phyloP scores from a whole-genome alignment of 1,140 invertebrate species.

The Chionoecetes opilio region DNA sequence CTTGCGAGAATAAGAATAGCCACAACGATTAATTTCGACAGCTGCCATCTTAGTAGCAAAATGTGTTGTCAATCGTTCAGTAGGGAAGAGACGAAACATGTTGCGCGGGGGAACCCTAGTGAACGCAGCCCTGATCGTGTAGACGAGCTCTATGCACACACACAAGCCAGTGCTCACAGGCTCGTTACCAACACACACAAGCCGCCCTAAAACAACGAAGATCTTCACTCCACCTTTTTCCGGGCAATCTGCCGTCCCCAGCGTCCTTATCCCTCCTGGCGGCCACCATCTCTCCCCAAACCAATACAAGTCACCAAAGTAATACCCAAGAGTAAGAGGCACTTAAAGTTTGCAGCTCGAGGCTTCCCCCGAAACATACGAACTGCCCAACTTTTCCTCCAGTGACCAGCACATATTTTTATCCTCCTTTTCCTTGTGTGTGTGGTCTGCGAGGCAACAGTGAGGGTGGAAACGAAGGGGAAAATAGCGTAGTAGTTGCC shows the following conservation, averaged over 20 bases:
- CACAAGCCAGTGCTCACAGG: not conserved
- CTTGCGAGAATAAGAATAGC: no score
- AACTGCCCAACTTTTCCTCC: conserved; percentile 18
- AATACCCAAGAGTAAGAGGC: conserved; percentile 28
- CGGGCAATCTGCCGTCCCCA: not conserved
- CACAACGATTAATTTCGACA: no score
- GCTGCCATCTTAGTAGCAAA: no score
- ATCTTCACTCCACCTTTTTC: not conserved
- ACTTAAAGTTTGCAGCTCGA: conserved; percentile 17
- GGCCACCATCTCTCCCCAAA: conserved; percentile 3
- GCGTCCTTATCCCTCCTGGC: not conserved
- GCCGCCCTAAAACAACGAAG: not conserved
- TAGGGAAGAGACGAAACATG: no score
- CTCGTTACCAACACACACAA: not conserved
- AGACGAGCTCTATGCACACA: no score
- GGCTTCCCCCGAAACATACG: not conserved
- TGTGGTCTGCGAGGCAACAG: conserved; percentile 2
- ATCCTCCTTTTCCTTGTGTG: not conserved
- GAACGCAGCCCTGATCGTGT: no score
- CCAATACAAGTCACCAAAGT: conserved; percentile 20
- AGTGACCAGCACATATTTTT: conserved; percentile 2
- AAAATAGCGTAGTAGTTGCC: not conserved
- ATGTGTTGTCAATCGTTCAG: no score
- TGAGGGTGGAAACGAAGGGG: not conserved
- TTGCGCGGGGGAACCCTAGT: no score